A percentile compares a stretch with the other conserved stretches of the same genome.
Conservation (phyloP, 2,888 invertebrate genomes). For the Acrobasis consociella region DNA sequence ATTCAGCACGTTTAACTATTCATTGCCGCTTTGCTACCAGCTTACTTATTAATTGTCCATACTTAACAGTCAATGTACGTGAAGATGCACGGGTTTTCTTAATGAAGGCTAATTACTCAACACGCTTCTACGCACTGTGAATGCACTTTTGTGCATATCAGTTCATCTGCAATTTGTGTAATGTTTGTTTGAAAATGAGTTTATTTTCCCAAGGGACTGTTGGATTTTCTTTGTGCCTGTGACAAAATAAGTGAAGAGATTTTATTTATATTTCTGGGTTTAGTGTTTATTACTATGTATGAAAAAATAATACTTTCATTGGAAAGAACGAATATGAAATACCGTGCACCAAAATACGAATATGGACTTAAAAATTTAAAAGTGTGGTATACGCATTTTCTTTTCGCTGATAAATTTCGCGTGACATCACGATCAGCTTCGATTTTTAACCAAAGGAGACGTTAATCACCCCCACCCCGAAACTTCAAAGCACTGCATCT, state of each 20-base stretch:
- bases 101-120: constrained; percentile 28
- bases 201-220: constrained; percentile 20
- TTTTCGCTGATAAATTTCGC: too few relatives aligned
- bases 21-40: constrained; percentile 26
- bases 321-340: too few relatives aligned
- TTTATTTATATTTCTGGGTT: neutral
- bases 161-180: constrained; percentile 15
- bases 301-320: too few relatives aligned
- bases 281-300: too few relatives aligned
- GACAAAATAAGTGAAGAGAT: neutral
- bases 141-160: constrained; percentile 26
- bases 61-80: constrained; percentile 26
- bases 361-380: too few relatives aligned
- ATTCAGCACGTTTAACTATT: constrained; percentile 20
- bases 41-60: constrained; percentile 5
- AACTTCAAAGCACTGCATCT: too few relatives aligned
- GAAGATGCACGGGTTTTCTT: neutral
- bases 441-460: too few relatives aligned
- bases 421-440: too few relatives aligned
- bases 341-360: too few relatives aligned
- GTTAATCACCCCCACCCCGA: too few relatives aligned
- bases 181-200: constrained; percentile 15
- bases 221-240: neutral
- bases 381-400: too few relatives aligned
- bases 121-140: constrained; percentile 26